Evolutionary conservation across 1,140 invertebrate species (phyloP), one percentile per base, ranked within the genome.

Genomic region (Phocides pigmalion): DNA sequence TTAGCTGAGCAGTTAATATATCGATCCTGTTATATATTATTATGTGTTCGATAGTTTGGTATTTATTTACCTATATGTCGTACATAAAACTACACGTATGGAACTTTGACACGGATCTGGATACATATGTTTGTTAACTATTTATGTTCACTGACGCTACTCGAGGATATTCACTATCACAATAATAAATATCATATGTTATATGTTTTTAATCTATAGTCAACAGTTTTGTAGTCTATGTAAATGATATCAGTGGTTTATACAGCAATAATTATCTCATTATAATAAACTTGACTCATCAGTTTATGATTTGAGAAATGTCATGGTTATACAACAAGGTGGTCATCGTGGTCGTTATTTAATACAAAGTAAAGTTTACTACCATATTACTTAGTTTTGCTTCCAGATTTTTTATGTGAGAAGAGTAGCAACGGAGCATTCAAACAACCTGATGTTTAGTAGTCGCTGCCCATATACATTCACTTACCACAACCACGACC

Each of bases 1-100:
- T 46, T 46, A 20, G 42, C n/a, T 20, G n/a, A 46, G n/a, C 42
- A 46, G 9, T 46, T 2, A 20, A 46, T 20, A 46, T n/a, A 20
- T 46, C 17, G 42, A 46, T 46, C 17, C 0, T 20, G 4, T 46
- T 46, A 11, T 16, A 9, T 14, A 20, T 4, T 20, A 46, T 15
- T 16, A 6, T 5, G 12, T 4, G 1, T 16, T 0, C 15, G n/a
- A n/a, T n/a, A n/a, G n/a, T n/a, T n/a, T n/a, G n/a, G n/a, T 41
- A 41, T 42, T 5, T 15, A 42, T 15, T 17, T 42, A 42, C 14
- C 15, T 42, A 15, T 6, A 15, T 42, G n/a, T n/a, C n/a, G n/a
- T n/a, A n/a, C n/a, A n/a, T n/a, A n/a, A n/a, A n/a, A n/a, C n/a
- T n/a, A n/a, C 5, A 8, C 16, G 9, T 46, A 0, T 46, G 32